Evolutionary conservation across 2,888 invertebrate genomes (phyloP).

Genomic region (Andrena hattorfiana): DNA sequence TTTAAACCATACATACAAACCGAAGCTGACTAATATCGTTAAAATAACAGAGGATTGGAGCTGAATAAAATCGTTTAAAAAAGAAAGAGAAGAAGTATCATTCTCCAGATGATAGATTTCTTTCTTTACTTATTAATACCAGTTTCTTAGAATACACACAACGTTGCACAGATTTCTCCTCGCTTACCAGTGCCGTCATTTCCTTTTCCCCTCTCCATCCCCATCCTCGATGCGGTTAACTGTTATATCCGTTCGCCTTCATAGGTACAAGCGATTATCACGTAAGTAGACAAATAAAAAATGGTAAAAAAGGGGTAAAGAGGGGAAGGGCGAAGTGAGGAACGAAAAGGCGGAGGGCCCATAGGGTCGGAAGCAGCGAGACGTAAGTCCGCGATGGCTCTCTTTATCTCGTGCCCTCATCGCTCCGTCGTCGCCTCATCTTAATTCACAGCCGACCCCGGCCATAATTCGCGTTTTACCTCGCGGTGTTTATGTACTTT

Average conservation of each 20-base stretch:
- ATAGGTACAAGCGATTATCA: slow-evolving; percentile 23
- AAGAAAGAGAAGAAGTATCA: background rate
- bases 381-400: slow-evolving; percentile 60
- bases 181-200: background rate
- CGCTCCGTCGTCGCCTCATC: slow-evolving; percentile 78
- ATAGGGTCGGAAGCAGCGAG: slow-evolving; percentile 38
- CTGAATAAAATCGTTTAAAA: background rate
- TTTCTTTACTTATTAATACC: too few species aligned
- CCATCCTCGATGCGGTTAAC: background rate
- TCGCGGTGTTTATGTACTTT: slow-evolving; percentile 84
- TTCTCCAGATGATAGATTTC: too few species aligned
- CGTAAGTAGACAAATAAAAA: slow-evolving; percentile 15
- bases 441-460: slow-evolving; percentile 82
- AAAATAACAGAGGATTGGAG: too few species aligned
- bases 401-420: slow-evolving; percentile 75
- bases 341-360: background rate
- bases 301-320: too few species aligned
- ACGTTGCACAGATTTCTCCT: too few species aligned
- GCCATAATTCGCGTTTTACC: slow-evolving; percentile 82
- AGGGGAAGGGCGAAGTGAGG: background rate
- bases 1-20: background rate
- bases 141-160: too few species aligned
- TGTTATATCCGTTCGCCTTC: background rate
- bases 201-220: background rate
- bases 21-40: too few species aligned